phyloP scores from a whole-genome alignment of 2,888 invertebrate genomes.

The Branchinecta sandiegonensis region DNA sequence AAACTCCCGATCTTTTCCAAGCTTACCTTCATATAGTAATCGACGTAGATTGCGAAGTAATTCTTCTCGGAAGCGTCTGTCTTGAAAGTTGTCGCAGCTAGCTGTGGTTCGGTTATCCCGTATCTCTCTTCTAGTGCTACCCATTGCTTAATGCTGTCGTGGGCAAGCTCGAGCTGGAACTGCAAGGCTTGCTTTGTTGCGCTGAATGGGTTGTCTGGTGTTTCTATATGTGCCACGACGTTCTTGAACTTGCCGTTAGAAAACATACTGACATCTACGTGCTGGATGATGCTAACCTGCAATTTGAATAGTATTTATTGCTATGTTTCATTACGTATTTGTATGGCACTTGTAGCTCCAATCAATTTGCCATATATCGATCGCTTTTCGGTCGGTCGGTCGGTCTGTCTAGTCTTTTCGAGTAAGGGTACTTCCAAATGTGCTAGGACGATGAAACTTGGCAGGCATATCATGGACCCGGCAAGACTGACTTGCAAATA shows the following conservation, averaged over 20 bases:
- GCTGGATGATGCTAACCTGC: slow-evolving; percentile 69
- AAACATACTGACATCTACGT: slow-evolving; percentile 87
- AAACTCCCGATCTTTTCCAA: slow-evolving; percentile 22
- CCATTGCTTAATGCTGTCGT: slow-evolving; percentile 75
- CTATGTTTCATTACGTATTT: not conserved
- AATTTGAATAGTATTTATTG: not conserved
- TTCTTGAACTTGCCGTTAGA: slow-evolving; percentile 88
- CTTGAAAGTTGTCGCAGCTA: slow-evolving; percentile 24
- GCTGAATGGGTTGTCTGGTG: slow-evolving; percentile 48
- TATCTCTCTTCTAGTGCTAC: slow-evolving; percentile 75
- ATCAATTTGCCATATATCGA: not conserved
- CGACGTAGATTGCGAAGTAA: slow-evolving; percentile 78
- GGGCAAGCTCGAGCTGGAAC: slow-evolving; percentile 46
- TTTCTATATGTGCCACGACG: slow-evolving; percentile 55
- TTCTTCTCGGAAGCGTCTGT: slow-evolving; percentile 50
- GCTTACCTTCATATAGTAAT: slow-evolving; percentile 69
- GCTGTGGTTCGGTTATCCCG: slow-evolving; percentile 37
- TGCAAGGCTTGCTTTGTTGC: slow-evolving; percentile 51
- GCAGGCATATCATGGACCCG: too few species aligned
- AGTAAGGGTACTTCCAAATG: not conserved
- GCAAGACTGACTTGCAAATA: too few species aligned
- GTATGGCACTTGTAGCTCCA: not conserved
- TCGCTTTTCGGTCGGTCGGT: too few species aligned
- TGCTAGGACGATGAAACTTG: too few species aligned
- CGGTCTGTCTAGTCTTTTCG: not conserved